Evolutionary conservation across 92 coral and sea anemone species (phyloP), one percentile per base, ranked within the genome.

Genomic region (Phenganax stokvisi): DNA sequence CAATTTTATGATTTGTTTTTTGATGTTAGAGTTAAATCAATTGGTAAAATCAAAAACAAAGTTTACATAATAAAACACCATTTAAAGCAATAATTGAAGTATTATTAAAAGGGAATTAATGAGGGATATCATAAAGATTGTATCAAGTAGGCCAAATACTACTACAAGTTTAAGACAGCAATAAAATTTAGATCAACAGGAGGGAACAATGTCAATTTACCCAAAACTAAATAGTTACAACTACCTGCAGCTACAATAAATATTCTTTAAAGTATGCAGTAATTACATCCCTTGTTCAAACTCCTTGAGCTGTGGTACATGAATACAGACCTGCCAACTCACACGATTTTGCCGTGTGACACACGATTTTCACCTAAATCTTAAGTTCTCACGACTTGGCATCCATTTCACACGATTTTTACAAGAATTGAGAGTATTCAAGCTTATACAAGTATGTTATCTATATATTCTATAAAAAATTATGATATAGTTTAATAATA

Each of bases 221-320:
- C 6, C 25, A 12, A 13, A 61, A 15, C n/a, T 15, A 61, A 61
- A 4, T 5, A 61, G 67, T 61, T 61, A 61, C 47, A 37, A 37
- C 47, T 37, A 37, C 47, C 5, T 37, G 47, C 47, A 37, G 47
- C 47, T 37, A 37, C 15, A 61, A 61, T 61, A 75, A 7, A 75
- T 3, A 75, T 62, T 75, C 65, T 75, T 75, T 75, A 54, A 75
- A 75, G 63, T 75, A 75, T 58, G 80, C 67, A 75, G 80, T 75
- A 31, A 75, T 6, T 17, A 75, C 80, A 75, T 54, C 80, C 63
- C 65, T 75, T 54, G 63, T 75, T 51, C 80, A 37, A 62, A 75
- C 63, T 55, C 80, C 80, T 75, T 75, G 80, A 62, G 64, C 80
- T 56, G 80, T 75, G 80, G 15, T 75, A 51, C 59, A 58, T 56